phyloP scores from a whole-genome alignment of 2,797 vertebrate genomes.

The Gobionotothen gibberifrons region DNA sequence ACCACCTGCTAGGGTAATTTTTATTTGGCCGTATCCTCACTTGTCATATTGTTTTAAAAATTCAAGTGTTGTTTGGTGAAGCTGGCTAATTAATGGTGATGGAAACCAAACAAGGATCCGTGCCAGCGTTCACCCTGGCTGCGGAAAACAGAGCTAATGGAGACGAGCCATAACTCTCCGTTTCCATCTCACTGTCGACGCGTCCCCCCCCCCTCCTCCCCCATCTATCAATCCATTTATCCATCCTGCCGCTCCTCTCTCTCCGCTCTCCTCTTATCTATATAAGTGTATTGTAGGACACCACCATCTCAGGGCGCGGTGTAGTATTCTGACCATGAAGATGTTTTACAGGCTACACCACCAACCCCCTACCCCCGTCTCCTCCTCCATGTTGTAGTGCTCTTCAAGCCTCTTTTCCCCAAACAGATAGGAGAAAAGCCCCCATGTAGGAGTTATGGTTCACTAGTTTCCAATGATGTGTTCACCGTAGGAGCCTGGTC shows the following conservation, averaged over 20 bases:
- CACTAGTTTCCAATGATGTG: slow-evolving; percentile 78
- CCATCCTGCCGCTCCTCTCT: slow-evolving; percentile 30
- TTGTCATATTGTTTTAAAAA: slow-evolving; percentile 14
- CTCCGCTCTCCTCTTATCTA: slow-evolving; percentile 48
- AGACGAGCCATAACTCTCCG: slow-evolving; percentile 49
- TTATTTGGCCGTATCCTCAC: neutral
- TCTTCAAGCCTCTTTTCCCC: slow-evolving; percentile 10
- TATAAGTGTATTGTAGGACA: slow-evolving; percentile 59
- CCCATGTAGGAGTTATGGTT: slow-evolving; percentile 68
- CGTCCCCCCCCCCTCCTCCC: slow-evolving; percentile 32
- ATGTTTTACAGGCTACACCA: slow-evolving; percentile 60
- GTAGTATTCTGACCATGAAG: slow-evolving; percentile 62
- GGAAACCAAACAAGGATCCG: slow-evolving; percentile 22
- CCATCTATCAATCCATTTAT: slow-evolving; percentile 68
- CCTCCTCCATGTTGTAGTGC: neutral
- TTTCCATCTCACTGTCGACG: slow-evolving; percentile 55
- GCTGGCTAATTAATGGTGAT: slow-evolving; percentile 36
- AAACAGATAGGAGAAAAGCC: slow-evolving; percentile 70
- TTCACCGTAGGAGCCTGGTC: slow-evolving; percentile 62
- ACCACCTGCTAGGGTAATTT: slow-evolving; percentile 4
- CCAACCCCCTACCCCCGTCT: neutral
- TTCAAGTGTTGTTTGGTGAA: slow-evolving; percentile 3
- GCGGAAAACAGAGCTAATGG: slow-evolving; percentile 53
- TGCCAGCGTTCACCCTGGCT: neutral
- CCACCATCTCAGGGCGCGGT: slow-evolving; percentile 39